These are phyloP conservation scores for Hylyphantes graminicola DNA, from an alignment of 1,140 invertebrate species.

Conservation along the genomic window DNA sequence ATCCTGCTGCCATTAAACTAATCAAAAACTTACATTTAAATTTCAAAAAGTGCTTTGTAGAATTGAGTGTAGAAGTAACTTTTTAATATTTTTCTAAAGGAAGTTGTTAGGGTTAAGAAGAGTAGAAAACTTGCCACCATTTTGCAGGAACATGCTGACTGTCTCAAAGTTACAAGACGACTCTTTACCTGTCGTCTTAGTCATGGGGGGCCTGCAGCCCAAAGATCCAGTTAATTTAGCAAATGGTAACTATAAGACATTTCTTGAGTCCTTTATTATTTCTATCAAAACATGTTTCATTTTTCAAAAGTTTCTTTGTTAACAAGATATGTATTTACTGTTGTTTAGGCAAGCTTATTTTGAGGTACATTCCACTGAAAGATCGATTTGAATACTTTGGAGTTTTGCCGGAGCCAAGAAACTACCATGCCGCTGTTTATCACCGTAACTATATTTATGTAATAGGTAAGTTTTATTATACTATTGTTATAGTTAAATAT, in stretches of 20 bases:
- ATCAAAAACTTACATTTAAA: too few relatives aligned
- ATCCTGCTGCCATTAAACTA: too few relatives aligned
- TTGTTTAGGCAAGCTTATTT: slow-evolving; percentile 32
- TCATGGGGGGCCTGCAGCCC: slow-evolving; percentile 52
- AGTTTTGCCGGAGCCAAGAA: slow-evolving; percentile 52
- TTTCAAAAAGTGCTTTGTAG: too few relatives aligned
- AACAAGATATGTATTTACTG: background rate
- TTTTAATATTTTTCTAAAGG: slow-evolving; percentile 22
- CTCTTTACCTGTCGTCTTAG: slow-evolving; percentile 30
- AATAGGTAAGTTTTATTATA: slow-evolving; percentile 33
- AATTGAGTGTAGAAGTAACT: too few relatives aligned
- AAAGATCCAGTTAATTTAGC: slow-evolving; percentile 45
- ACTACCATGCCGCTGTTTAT: slow-evolving; percentile 54
- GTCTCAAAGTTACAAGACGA: slow-evolving; percentile 29
- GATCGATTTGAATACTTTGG: slow-evolving; percentile 51
- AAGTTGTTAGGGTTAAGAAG: slow-evolving; percentile 41
- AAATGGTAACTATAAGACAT: slow-evolving; percentile 22
- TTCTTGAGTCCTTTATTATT: background rate
- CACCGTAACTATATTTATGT: slow-evolving; percentile 40
- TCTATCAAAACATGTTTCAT: background rate
- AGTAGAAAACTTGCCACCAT: slow-evolving; percentile 41
- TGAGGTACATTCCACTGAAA: slow-evolving; percentile 40
- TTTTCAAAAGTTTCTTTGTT: background rate
- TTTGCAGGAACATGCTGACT: slow-evolving; percentile 24
- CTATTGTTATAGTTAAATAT: background rate